Conservation (phyloP, 23 tunicate genomes). For the Botrylloides violaceus region DNA sequence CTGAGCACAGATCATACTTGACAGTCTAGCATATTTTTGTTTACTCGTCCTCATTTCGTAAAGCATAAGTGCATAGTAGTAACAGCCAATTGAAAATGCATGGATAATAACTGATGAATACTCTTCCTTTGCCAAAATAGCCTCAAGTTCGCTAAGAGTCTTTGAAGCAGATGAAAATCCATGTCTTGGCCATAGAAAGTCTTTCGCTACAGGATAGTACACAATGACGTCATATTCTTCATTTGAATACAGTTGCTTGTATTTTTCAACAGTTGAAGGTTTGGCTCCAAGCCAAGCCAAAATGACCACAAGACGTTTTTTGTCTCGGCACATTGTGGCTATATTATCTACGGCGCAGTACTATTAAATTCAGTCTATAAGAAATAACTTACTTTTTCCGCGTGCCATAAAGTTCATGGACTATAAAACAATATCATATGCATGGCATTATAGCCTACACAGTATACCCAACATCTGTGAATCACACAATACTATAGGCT, state of each 20-base stretch:
- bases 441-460: no score
- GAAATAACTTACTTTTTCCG: no score
- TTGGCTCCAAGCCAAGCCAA: background rate
- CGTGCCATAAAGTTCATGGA: no score
- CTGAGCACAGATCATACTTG: background rate
- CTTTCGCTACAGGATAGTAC: background rate
- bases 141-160: background rate
- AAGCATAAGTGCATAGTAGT: background rate
- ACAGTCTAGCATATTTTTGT: background rate
- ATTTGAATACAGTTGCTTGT: background rate
- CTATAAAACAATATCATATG: no score
- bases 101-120: background rate
- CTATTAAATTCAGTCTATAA: no score
- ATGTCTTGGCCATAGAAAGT: background rate
- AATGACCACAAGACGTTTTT: background rate
- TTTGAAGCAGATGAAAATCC: background rate
- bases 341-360: no score
- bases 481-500: no score
- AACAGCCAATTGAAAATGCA: background rate
- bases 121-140: background rate
- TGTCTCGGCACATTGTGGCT: no score
- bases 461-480: no score
- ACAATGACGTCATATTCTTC: background rate
- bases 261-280: background rate
- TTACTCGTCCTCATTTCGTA: background rate